Base-by-base conservation (phyloP, 2,888 invertebrate species). In the Galeopsomyia nigrocyanea region DNA sequence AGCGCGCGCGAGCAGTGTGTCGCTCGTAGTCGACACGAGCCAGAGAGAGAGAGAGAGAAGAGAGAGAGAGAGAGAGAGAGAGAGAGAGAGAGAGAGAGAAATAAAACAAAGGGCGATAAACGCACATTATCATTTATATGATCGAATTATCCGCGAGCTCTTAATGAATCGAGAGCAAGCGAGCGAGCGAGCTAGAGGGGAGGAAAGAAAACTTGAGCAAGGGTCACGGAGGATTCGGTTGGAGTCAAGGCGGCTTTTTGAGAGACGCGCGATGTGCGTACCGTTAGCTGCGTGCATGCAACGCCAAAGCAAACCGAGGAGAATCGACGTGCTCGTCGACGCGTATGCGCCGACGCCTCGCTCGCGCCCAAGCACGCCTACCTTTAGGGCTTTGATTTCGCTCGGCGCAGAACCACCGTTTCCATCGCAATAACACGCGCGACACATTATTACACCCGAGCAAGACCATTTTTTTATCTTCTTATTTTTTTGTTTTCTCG, bases 201-300 rank as follows among this genome's bases (percentile, higher is more conserved):
- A 39, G 5, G 19, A 47, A 46, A 53, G 57, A 26, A 14, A 51
- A 21, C 50, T 14, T 21, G 21, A 55, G 55, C 51, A 66, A 62
- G 71, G 85, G 83, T 84, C 83, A 84, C 80, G 83, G 80, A 49
- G 82, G 83, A 83, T 84, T 84, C 83, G 82, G 83, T 84, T 84
- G 84, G 85, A 84, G 82, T 83, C 84, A 84, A 84, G 82, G 82
- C 80, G 80, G 82, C 83, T 81, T 84, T 31, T 85, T 84, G 83
- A 84, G 82, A 84, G 81, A 80, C 79, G 76, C 39, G 13, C 13
- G 39, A 1, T 10, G 10, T 10, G 39, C 13, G 83, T 85, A 84
- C 85, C 85, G 85, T 85, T 85, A 85, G 82, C 80, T 47, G 22
- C 46, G 68, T 21, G 56, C 55, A 47, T 21, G 56, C 55, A 47